phyloP scores from a whole-genome alignment of 2,113 vertebrate species.

The Gnathonemus echidnorhynchus region DNA sequence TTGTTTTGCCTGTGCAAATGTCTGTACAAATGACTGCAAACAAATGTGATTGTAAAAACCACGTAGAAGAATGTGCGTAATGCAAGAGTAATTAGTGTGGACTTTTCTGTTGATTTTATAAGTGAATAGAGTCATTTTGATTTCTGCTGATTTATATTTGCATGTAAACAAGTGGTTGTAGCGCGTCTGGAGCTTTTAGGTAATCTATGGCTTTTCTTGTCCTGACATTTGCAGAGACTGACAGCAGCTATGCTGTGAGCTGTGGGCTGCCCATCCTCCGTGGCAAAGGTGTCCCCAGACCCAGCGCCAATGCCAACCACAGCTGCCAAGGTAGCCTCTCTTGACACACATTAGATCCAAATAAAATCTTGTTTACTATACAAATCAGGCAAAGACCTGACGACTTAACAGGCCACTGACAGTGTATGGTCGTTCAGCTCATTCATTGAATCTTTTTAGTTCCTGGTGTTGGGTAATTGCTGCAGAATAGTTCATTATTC shows the following conservation, averaged over 20 bases:
- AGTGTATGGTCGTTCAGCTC: background rate
- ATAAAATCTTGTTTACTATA: background rate
- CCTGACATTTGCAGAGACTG: slow-evolving; percentile 65
- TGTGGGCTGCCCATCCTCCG: slow-evolving; percentile 75
- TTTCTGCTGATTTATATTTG: background rate
- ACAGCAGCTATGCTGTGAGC: slow-evolving; percentile 88
- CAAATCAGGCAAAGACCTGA: background rate
- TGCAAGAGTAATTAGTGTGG: background rate
- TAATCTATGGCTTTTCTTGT: background rate
- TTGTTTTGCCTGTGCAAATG: background rate
- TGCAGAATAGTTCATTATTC: background rate
- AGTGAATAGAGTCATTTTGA: background rate
- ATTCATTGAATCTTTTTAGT: background rate
- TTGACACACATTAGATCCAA: background rate
- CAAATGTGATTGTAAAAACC: background rate
- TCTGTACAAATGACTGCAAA: background rate
- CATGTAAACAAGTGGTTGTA: background rate
- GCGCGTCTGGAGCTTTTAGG: background rate
- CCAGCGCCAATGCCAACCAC: slow-evolving; percentile 69
- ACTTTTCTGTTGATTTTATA: background rate
- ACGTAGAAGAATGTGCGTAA: background rate
- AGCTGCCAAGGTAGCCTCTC: slow-evolving; percentile 76
- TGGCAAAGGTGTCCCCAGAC: slow-evolving; percentile 54
- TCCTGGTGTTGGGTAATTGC: background rate
- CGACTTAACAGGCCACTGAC: background rate